phyloP scores from a whole-genome alignment of 1,140 invertebrate species.

The Globodera ellingtonae region DNA sequence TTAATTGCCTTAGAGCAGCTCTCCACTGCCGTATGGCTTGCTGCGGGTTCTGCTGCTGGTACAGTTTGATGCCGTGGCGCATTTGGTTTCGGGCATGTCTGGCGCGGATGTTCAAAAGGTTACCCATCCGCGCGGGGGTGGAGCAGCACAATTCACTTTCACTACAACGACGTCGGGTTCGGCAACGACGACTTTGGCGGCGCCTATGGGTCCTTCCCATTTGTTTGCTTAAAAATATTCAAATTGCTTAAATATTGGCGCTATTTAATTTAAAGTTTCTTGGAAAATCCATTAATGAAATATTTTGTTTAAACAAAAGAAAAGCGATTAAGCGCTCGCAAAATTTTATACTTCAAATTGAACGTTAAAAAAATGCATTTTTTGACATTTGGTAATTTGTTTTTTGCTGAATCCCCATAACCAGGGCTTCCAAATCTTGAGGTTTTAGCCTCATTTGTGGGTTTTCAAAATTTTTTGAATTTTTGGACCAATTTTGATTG shows the following conservation, averaged over 20 bases:
- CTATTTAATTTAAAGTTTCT: too few relatives aligned
- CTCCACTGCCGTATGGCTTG: conserved; percentile 62
- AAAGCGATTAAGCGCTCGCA: too few relatives aligned
- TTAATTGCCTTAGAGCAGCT: conserved; percentile 46
- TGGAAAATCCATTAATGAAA: too few relatives aligned
- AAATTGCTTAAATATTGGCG: background rate
- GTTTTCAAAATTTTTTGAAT: too few relatives aligned
- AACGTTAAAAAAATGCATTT: too few relatives aligned
- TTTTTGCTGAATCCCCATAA: too few relatives aligned
- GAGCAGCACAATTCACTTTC: conserved; percentile 7
- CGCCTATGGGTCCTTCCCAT: conserved; percentile 17
- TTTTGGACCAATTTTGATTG: too few relatives aligned
- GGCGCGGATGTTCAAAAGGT: conserved; percentile 45
- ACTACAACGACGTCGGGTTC: background rate
- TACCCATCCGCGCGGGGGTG: conserved; percentile 13
- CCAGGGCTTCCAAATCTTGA: too few relatives aligned
- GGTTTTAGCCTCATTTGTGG: too few relatives aligned
- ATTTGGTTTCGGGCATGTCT: conserved; percentile 52
- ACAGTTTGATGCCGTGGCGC: conserved; percentile 61
- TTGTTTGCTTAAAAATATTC: background rate
- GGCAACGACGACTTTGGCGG: conserved; percentile 4
- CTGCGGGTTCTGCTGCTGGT: conserved; percentile 63
- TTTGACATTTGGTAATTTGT: too few relatives aligned
- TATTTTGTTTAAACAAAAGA: too few relatives aligned
- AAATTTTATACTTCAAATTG: too few relatives aligned